Evolutionary conservation across 2,888 invertebrate species (phyloP).

Genomic region (Cyaniris semiargus): DNA sequence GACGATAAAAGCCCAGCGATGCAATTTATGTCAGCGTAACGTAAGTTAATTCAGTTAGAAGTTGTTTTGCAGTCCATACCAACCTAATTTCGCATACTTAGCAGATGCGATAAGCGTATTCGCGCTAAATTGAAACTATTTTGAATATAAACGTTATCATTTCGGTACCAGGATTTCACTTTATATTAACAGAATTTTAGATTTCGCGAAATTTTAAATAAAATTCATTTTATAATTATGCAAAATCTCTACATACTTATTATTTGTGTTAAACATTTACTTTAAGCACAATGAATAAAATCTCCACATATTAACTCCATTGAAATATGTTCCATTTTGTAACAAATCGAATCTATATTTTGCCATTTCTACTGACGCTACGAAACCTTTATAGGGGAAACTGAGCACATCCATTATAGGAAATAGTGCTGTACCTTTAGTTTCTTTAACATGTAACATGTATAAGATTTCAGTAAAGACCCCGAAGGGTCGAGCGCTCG

Average conservation of each 20-base stretch:
- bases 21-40: conserved; percentile 41
- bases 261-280: no score
- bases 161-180: neutral
- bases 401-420: conserved; percentile 15
- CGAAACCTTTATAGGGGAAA: conserved; percentile 24
- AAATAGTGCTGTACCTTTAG: conserved; percentile 30
- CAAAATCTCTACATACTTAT: no score
- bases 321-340: neutral
- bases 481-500: conserved; percentile 32
- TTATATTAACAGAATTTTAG: neutral
- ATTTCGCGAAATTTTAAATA: neutral
- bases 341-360: neutral
- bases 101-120: conserved; percentile 33
- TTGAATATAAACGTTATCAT: conserved; percentile 6
- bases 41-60: conserved; percentile 41
- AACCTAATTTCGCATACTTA: conserved; percentile 32
- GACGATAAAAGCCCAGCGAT: conserved; percentile 38
- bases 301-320: no score
- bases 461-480: conserved; percentile 34
- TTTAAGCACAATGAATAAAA: no score
- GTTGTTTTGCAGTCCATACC: conserved; percentile 37
- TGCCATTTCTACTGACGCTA: conserved; percentile 14
- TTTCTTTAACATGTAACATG: conserved; percentile 33
- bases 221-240: neutral
- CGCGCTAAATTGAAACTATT: conserved; percentile 34